Evolutionary conservation across 2,797 vertebrate species (phyloP), one percentile per base, ranked within the genome.

Genomic region (Hypotaenidia philippensis): DNA sequence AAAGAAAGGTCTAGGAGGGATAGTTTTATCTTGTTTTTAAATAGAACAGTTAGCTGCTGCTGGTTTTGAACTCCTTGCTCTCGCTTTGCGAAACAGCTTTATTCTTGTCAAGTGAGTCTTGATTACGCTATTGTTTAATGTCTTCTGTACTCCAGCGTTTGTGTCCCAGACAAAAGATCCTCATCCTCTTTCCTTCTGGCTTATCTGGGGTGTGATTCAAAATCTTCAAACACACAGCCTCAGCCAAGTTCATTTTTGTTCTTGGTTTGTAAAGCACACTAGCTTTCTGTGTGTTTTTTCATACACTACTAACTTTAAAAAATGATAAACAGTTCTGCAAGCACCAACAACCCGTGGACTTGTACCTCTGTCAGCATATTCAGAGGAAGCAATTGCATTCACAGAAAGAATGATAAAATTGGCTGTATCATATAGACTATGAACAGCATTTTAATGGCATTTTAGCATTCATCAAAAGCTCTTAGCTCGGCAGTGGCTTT

Each of bases 371-470:
- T 93, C 94, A 97, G 76, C 72, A 57, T 59, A 87, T 93, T 13
- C 6, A 57, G 76, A 53, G 19, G 87, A 96, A 94, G 94, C 69
- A 76, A 81, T 92, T 94, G 77, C 79, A 74, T 88, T 86, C 90
- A 82, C 71, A 92, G 57, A 87, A 95, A 91, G 66, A 96, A 87
- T 78, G 74, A 96, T 94, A 97, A 93, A 92, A 89, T 56, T 26
- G 47, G 40, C 87, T 87, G 18, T 77, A 87, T 92, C 57, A 60
- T 77, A 29, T 57, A 93, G 83, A 83, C 88, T 85, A 50, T 19
- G 77, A 93, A 49, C 70, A 65, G 78, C 89, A 93, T 97, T 94
- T 85, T 85, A 93, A 87, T 87, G 85, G 32, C 34, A 68, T 94
- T 87, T 94, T 49, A 56, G 77, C 40, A 77, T 91, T 97, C 77